Evolutionary conservation across 1,140 invertebrate species (phyloP).

Genomic region (Pygmarrhopalites habei): DNA sequence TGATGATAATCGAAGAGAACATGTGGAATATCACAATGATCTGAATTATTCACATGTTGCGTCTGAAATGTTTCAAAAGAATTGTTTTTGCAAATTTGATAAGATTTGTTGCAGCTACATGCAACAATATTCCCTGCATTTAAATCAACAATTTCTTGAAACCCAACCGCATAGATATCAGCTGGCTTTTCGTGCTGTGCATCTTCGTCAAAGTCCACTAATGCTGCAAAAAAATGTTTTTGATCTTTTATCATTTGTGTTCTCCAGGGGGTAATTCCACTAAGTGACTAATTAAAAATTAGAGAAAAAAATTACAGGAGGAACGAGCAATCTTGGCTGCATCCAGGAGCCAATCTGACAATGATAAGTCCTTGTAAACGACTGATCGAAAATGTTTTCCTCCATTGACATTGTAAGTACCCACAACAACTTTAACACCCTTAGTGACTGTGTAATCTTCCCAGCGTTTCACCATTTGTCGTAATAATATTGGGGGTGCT

Average conservation of each 20-base stretch:
- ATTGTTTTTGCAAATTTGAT: background rate
- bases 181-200: constrained; percentile 53
- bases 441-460: constrained; percentile 71
- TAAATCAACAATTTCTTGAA: constrained; percentile 98
- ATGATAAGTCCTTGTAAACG: constrained; percentile 86
- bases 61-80: constrained; percentile 56
- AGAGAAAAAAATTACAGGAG: constrained; percentile 47
- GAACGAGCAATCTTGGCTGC: constrained; percentile 47
- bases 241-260: too few species aligned
- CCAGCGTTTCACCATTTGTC: constrained; percentile 74
- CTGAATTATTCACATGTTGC: constrained; percentile 71
- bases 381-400: constrained; percentile 97
- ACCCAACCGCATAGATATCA: constrained; percentile 95
- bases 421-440: constrained; percentile 72
- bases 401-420: constrained; percentile 99
- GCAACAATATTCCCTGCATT: constrained; percentile 98
- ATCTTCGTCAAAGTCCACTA: constrained; percentile 50
- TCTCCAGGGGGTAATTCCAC: too few species aligned
- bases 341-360: constrained; percentile 93
- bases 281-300: too few species aligned
- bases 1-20: constrained; percentile 28
- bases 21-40: constrained; percentile 65
- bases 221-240: constrained; percentile 45
- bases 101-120: constrained; percentile 54
- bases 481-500: constrained; percentile 67